Base-by-base conservation (phyloP, 1,140 invertebrate genomes). In the Drosophila repleta region DNA sequence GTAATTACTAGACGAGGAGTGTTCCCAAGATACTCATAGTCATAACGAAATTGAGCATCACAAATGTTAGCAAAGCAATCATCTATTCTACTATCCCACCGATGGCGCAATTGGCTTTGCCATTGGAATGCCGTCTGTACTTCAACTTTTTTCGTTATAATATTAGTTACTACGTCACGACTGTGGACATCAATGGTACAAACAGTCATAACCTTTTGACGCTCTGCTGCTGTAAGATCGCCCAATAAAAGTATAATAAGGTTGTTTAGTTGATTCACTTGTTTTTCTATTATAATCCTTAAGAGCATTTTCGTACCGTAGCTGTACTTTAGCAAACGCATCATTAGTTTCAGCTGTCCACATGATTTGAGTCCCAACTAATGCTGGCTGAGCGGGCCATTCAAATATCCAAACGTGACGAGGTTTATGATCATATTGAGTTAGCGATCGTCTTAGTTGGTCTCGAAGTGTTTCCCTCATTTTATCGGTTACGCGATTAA, bases 141-240 rank as follows among this genome's bases (percentile, higher is more conserved):
- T 85, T 98, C 97, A 1, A 98, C 95, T 92, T 97, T 97, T 45
- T 94, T 93, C 0, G 92, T 66, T 60, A 98, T 97, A 79, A 98
- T 94, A 90, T 96, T 97, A 0, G 94, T 94, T 0, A 98, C 96
- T 11, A 98, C 97, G 91, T 98, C 97, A 84, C 97, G 93, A 11
- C 96, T 96, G 81, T 96, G 96, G 0, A 98, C 97, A 90, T 98
- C 97, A 80, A 98, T 98, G 0, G 97, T 98, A 93, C 97, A 98
- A 73, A 98, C 96, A 0, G 97, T 98, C 96, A 98, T 98, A 75
- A 98, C 97, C 92, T 98, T 98, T 92, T 98, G 97, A 3, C 97
- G 93, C 85, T 98, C 96, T n/a, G 95, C 95, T 4, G 94, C 92
- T 1, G 94, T 95, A 46, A 98, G 92, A 74, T 98, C 96, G 0